Evolutionary conservation across 2,113 vertebrate species (phyloP).

Genomic region (Pseudorhombus dupliciocellatus): DNA sequence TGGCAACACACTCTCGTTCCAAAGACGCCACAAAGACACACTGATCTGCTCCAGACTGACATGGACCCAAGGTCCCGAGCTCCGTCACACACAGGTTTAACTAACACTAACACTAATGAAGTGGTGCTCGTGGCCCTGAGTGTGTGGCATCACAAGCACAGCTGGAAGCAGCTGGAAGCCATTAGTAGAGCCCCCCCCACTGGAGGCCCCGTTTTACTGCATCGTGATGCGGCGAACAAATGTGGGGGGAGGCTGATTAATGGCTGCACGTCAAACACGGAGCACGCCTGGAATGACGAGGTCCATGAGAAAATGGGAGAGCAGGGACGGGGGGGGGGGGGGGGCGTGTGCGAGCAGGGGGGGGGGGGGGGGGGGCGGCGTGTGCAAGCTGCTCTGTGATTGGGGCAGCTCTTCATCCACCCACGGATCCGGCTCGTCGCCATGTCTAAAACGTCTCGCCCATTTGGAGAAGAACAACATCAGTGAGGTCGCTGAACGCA

Average conservation of each 20-base stretch:
- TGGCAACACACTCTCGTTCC: background rate
- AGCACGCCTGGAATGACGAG: constrained; percentile 9
- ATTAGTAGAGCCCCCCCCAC: constrained; percentile 24
- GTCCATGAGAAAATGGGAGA: constrained; percentile 40
- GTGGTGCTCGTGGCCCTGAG: constrained; percentile 15
- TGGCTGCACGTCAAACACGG: constrained; percentile 6
- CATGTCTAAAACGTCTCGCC: constrained; percentile 10
- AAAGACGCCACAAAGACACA: background rate
- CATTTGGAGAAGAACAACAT: too few species aligned
- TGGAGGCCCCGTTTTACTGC: constrained; percentile 15
- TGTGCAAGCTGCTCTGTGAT: constrained; percentile 43
- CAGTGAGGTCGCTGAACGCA: background rate
- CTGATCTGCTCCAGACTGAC: too few species aligned
- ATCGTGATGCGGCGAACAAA: constrained; percentile 28
- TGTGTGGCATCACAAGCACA: constrained; percentile 1
- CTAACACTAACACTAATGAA: too few species aligned
- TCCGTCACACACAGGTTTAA: background rate
- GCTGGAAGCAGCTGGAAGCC: constrained; percentile 54
- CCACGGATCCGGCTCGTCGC: too few species aligned
- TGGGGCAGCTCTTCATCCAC: constrained; percentile 51
- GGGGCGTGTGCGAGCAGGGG: constrained; percentile 26
- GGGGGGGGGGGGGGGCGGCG: constrained; percentile 44
- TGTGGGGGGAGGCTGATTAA: constrained; percentile 19
- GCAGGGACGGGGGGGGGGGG: too few species aligned
- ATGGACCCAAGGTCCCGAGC: too few species aligned